Evolutionary conservation across 2,113 vertebrate genomes (phyloP).

Genomic region (Benthochromis sp.): DNA sequence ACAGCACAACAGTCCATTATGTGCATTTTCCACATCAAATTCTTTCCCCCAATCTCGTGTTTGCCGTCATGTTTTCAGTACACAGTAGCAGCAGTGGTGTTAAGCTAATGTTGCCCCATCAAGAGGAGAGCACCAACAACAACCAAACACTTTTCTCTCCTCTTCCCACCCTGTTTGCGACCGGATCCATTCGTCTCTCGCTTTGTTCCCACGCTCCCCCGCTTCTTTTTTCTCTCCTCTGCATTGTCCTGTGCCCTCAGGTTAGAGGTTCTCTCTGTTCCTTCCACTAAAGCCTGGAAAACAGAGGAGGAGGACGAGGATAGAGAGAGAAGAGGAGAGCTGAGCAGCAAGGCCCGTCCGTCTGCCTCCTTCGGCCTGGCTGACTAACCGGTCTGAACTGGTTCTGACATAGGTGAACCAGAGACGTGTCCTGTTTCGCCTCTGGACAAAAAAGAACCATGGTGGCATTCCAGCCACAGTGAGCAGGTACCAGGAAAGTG

Average conservation of each 20-base stretch:
- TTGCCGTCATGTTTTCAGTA: conserved; percentile 61
- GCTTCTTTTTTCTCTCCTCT: conserved; percentile 47
- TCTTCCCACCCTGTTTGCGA: conserved; percentile 56
- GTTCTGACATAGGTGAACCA: conserved; percentile 75
- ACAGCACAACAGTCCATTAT: conserved; percentile 35
- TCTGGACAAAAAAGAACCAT: conserved; percentile 77
- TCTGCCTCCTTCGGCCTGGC: conserved; percentile 55
- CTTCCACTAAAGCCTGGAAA: conserved; percentile 59
- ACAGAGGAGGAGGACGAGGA: conserved; percentile 51
- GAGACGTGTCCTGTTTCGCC: conserved; percentile 75
- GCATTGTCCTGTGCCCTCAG: conserved; percentile 71
- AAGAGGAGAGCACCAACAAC: conserved; percentile 54
- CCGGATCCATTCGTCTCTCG: conserved; percentile 27
- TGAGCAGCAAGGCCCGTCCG: conserved; percentile 19
- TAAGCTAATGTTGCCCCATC: conserved; percentile 63
- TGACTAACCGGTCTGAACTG: conserved; percentile 89
- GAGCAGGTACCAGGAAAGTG: conserved; percentile 75
- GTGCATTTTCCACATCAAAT: conserved; percentile 50
- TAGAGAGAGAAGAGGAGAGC: conserved; percentile 70
- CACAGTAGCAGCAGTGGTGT: conserved; percentile 45
- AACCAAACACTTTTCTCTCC: conserved; percentile 51
- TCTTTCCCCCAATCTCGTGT: conserved; percentile 41
- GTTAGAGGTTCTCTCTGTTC: conserved; percentile 77
- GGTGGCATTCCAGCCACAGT: conserved; percentile 82
- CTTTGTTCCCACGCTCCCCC: conserved; percentile 58